Conservation (phyloP, 2,888 invertebrate species). For the Diaphora mendica region DNA sequence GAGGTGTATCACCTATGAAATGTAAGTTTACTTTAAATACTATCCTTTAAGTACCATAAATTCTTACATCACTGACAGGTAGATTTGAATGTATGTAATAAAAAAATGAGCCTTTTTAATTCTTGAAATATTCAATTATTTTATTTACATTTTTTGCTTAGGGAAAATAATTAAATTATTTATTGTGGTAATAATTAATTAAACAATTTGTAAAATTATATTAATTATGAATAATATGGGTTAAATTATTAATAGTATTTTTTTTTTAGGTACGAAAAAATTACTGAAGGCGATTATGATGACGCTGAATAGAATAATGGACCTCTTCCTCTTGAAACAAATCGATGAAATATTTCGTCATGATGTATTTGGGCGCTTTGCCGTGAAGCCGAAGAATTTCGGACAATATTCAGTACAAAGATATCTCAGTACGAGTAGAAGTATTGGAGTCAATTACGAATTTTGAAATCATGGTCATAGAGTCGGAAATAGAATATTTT, state of each 20-base stretch:
- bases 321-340: neutral
- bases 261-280: constrained; percentile 3
- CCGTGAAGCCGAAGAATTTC: neutral
- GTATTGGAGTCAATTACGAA: neutral
- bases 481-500: neutral
- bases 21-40: neutral
- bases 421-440: neutral
- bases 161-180: neutral
- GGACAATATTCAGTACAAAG: neutral
- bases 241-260: neutral
- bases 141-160: too few relatives aligned
- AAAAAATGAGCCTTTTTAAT: too few relatives aligned
- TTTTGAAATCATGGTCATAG: neutral
- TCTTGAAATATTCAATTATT: too few relatives aligned
- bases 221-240: too few relatives aligned
- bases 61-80: neutral
- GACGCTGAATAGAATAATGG: neutral
- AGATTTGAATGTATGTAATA: neutral
- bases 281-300: constrained; percentile 4
- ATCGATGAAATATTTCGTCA: neutral
- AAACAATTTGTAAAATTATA: too few relatives aligned
- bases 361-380: neutral
- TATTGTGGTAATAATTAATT: neutral
- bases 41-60: neutral
- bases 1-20: neutral